phyloP scores from a whole-genome alignment of 2,797 vertebrate species.

The Crocodylus rhombifer region DNA sequence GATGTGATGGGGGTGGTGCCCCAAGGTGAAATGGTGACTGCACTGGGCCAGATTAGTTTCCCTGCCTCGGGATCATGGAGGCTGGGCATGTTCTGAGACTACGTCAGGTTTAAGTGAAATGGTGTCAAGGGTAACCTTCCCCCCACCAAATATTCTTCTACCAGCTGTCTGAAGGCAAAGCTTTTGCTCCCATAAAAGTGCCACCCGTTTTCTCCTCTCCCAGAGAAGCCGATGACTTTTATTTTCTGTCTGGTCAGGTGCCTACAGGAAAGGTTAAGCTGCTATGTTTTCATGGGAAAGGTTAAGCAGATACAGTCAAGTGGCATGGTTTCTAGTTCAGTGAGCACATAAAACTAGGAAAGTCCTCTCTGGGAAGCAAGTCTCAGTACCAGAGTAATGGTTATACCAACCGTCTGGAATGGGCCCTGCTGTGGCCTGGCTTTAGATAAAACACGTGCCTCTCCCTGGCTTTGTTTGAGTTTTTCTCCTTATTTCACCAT shows the following conservation, averaged over 20 bases:
- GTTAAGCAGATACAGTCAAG: neutral
- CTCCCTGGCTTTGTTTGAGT: neutral
- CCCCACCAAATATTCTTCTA: neutral
- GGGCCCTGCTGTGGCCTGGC: accelerated
- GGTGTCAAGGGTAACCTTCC: neutral
- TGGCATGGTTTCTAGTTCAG: neutral
- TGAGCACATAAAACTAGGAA: neutral
- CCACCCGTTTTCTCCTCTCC: neutral
- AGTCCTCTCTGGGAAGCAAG: accelerated
- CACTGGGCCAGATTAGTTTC: neutral
- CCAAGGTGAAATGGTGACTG: too few species aligned
- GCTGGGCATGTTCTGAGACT: accelerated
- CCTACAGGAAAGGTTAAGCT: neutral
- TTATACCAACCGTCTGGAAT: neutral
- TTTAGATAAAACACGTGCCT: accelerated
- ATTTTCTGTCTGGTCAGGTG: neutral
- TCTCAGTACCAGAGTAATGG: accelerated
- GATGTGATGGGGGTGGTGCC: accelerated
- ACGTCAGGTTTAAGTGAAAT: neutral
- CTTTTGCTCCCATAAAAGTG: neutral
- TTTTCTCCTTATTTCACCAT: slow-evolving; percentile 1
- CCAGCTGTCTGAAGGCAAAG: neutral
- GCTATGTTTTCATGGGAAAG: neutral
- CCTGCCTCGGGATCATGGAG: accelerated
- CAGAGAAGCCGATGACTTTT: neutral